Conservation (phyloP, 2,797 vertebrate species). For the Myotis findleyi region DNA sequence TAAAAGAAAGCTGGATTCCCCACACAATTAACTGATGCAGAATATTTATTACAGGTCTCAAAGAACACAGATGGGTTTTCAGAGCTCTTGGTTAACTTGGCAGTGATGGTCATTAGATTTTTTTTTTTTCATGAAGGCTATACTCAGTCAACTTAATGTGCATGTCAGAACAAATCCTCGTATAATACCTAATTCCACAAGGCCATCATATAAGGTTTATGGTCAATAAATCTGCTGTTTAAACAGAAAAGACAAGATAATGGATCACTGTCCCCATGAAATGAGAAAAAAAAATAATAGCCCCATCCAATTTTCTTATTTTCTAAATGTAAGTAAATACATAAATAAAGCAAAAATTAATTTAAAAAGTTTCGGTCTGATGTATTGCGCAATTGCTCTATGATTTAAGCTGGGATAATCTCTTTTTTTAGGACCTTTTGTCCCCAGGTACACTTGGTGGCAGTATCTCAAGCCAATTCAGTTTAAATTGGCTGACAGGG, state of each 20-base stretch:
- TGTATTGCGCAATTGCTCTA: background rate
- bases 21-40: background rate
- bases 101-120: background rate
- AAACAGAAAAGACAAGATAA: conserved; percentile 56
- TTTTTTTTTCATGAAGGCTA: background rate
- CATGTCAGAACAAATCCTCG: conserved; percentile 64
- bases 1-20: background rate
- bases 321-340: conserved; percentile 33
- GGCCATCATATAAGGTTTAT: conserved; percentile 44
- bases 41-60: conserved; percentile 41
- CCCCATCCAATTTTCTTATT: background rate
- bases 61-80: conserved; percentile 17
- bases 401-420: conserved; percentile 4
- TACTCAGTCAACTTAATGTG: conserved; percentile 71
- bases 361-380: background rate
- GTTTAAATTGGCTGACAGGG: conserved; percentile 12
- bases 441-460: background rate
- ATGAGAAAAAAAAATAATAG: background rate
- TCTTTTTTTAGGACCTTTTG: conserved; percentile 11
- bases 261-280: background rate
- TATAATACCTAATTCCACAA: conserved; percentile 66
- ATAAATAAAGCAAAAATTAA: conserved; percentile 45
- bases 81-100: conserved; percentile 30
- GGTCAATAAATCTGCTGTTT: conserved; percentile 71
- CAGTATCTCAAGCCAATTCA: conserved; percentile 47